Evolutionary conservation across 2,888 invertebrate species (phyloP).

Genomic region (Chaitophorus viminalis): DNA sequence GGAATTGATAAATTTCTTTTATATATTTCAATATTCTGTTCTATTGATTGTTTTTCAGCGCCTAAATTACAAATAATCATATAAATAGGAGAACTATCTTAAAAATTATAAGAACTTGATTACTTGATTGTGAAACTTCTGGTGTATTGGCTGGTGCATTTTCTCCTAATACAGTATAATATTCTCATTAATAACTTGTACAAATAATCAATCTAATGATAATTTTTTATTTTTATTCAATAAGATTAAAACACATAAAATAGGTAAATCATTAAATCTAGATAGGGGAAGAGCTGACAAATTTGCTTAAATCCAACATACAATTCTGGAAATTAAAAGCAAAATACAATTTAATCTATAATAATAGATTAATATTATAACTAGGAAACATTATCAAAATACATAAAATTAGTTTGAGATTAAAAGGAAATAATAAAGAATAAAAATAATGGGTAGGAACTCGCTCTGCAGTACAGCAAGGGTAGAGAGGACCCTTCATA

Average conservation of each 20-base stretch:
- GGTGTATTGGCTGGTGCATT: neutral
- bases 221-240: neutral
- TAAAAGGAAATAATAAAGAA: no score
- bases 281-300: no score
- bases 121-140: neutral
- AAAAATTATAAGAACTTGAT: neutral
- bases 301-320: no score
- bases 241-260: neutral
- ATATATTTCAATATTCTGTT: neutral
- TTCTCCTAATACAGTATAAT: neutral
- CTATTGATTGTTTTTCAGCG: neutral
- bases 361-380: no score
- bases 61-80: neutral
- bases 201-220: neutral
- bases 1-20: neutral
- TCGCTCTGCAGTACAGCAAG: no score
- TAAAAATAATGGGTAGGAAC: no score
- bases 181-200: neutral
- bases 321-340: no score
- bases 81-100: neutral
- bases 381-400: no score
- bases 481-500: no score
- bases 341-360: no score
- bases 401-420: no score
- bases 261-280: no score